phyloP scores from a whole-genome alignment of 2,797 vertebrate genomes.

The Corythornis leucogaster region DNA sequence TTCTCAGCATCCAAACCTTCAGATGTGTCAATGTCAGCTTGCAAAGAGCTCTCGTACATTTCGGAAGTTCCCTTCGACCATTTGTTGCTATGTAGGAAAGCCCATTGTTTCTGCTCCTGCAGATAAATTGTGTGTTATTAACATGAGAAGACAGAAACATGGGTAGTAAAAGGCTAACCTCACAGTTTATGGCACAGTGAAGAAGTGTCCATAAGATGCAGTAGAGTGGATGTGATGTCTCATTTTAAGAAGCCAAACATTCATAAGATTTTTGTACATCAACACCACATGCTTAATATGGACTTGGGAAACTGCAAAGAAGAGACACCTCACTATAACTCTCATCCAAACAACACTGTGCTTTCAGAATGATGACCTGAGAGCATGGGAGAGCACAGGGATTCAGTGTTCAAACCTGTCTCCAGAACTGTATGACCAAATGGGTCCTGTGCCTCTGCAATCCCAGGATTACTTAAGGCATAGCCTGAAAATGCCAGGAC shows the following conservation, averaged over 20 bases:
- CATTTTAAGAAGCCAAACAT: constrained; percentile 8
- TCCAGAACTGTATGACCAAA: neutral
- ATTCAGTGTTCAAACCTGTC: neutral
- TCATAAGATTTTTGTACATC: constrained; percentile 17
- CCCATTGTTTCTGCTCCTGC: neutral
- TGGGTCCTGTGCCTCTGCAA: neutral
- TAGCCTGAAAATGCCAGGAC: neutral
- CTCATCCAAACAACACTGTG: neutral
- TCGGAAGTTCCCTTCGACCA: neutral
- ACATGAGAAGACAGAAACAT: neutral
- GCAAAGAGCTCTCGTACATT: neutral
- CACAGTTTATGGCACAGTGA: neutral
- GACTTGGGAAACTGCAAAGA: constrained; percentile 35
- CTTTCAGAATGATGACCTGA: neutral
- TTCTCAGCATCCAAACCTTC: neutral
- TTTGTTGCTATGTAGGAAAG: neutral
- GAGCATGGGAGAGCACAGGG: neutral
- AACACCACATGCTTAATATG: neutral
- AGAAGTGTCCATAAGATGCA: neutral
- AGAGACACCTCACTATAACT: neutral
- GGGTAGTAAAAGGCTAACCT: neutral
- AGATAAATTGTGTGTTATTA: neutral
- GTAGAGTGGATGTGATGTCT: neutral
- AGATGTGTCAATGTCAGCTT: neutral
- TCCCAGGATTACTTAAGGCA: neutral